Base-by-base conservation (phyloP, 2,113 vertebrate genomes). In the Pedionomus torquatus region DNA sequence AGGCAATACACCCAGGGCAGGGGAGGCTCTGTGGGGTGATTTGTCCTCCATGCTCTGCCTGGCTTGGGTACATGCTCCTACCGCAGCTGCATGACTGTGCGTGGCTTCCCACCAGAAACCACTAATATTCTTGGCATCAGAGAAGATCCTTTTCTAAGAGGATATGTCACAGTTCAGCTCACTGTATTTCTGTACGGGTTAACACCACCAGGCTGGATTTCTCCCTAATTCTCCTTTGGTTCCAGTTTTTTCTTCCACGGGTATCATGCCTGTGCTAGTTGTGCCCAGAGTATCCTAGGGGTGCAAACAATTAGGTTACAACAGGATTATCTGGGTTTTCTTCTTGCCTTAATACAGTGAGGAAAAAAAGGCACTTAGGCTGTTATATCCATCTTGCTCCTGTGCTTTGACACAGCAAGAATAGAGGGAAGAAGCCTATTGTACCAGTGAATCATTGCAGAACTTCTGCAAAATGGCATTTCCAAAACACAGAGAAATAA, bases 201-300 rank as follows among this genome's bases (percentile, higher is more conserved):
- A 95, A 93, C 72, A 92, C 20, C 76, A 96, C 30, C 85, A 86
- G 88, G 52, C 51, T 95, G 87, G 69, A 96, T 95, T 95, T 94
- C 57, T 84, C 61, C 81, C 77, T 96, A 89, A 95, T 96, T 96
- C 83, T 93, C 72, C 92, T 89, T 95, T 85, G 85, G 93, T 97
- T 96, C 83, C 89, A 95, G 69, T 17, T 92, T 93, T 93, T 80
- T 41, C 83, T 84, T 83, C 64, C 66, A 57, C 0, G 25, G 87
- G 83, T 92, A 93, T 95, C 77, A 57, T 76, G 92, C 61, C 80
- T 37, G 48, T 78, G 69, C 69, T 4, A 15, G 54, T 58, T 93
- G 90, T 80, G 83, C 72, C 60, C 25, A 4, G 83, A 89, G 60
- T 90, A 87, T 87, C 69, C 69, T 86, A 24, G 5, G 72, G 90